Evolutionary conservation across 2,113 vertebrate genomes (phyloP).

Genomic region (Vidua chalybeata): DNA sequence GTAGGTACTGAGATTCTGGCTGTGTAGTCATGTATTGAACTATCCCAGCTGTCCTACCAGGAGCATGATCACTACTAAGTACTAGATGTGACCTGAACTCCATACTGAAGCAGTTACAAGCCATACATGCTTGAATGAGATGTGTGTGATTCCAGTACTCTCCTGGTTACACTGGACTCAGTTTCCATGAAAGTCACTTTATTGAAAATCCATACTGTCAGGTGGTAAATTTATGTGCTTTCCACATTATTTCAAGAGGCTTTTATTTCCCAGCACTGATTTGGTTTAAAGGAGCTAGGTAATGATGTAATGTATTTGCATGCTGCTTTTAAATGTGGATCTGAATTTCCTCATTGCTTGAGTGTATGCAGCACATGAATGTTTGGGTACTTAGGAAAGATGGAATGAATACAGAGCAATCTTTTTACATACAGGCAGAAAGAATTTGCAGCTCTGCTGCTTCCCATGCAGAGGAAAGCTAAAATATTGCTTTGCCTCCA

Average conservation of each 20-base stretch:
- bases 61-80: not conserved
- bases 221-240: not conserved
- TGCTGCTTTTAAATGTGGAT: not conserved
- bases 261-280: not conserved
- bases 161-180: not conserved
- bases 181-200: not conserved
- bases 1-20: not conserved
- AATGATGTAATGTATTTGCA: not conserved
- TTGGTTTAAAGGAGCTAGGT: not conserved
- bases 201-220: slow-evolving; percentile 20
- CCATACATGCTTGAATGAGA: not conserved
- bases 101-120: not conserved
- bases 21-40: not conserved
- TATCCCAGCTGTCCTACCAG: not conserved
- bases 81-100: not conserved
- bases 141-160: not conserved
- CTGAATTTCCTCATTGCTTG: not conserved
- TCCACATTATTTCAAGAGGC: not conserved
- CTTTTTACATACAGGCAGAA: not conserved
- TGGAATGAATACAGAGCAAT: not conserved
- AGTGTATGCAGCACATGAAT: not conserved
- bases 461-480: not conserved
- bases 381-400: not conserved
- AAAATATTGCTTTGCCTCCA: not conserved
- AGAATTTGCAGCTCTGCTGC: not conserved